Percentiles rank a stretch among this genome's conserved stretches.
These are phyloP conservation scores for Hydrotaea diabolus DNA, from an alignment of 2,888 invertebrate species.

Conservation along the genomic window DNA sequence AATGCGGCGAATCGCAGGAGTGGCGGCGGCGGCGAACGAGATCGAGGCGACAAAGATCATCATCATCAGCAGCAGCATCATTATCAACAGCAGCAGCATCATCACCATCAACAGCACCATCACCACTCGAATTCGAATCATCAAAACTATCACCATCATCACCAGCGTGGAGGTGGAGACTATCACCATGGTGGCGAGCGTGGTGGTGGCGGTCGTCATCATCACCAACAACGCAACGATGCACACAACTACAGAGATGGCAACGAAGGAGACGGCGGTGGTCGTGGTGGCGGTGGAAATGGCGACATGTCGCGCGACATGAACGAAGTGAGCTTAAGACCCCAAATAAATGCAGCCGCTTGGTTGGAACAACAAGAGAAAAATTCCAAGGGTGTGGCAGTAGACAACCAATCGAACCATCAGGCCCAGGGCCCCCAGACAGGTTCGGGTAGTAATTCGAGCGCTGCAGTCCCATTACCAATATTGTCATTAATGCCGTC, in stretches of 20 bases:
- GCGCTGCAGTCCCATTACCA: conserved; percentile 83
- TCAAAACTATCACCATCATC: conserved; percentile 69
- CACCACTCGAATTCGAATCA: conserved; percentile 70
- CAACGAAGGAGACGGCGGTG: conserved; percentile 75
- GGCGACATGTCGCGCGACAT: conserved; percentile 71
- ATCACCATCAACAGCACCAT: conserved; percentile 70
- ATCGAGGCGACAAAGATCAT: conserved; percentile 79
- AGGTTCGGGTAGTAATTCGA: conserved; percentile 65
- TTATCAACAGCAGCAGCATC: conserved; percentile 69
- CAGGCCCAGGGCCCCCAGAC: conserved; percentile 82
- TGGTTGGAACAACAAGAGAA: conserved; percentile 81
- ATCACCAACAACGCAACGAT: conserved; percentile 71
- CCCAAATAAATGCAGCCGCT: conserved; percentile 79
- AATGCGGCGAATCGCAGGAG: conserved; percentile 72
- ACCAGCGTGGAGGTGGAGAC: conserved; percentile 61
- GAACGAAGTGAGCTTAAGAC: conserved; percentile 78
- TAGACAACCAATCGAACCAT: conserved; percentile 78
- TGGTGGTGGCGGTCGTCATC: conserved; percentile 69
- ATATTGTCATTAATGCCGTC: conserved; percentile 89
- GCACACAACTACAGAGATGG: conserved; percentile 80
- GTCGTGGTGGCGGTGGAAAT: conserved; percentile 48
- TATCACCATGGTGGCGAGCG: conserved; percentile 69
- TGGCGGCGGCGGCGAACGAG: conserved; percentile 48
- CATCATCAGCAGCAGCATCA: conserved; percentile 66
- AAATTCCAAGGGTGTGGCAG: conserved; percentile 73